Conservation (phyloP, 1,140 invertebrate species). For the Heliconius eleuchia region DNA sequence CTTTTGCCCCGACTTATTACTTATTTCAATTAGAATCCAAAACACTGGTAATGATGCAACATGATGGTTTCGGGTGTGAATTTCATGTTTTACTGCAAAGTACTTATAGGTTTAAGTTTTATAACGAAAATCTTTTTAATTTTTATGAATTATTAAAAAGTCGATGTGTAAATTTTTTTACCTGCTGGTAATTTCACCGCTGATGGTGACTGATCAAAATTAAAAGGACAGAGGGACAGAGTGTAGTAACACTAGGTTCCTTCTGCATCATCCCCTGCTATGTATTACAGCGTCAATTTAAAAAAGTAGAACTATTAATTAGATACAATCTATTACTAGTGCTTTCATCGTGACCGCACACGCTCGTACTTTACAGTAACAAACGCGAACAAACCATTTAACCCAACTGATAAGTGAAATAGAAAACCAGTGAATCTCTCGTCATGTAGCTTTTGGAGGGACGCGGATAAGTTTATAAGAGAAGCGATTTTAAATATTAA, state of each 20-base stretch:
- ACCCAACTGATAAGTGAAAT: conserved; percentile 43
- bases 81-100: too few relatives aligned
- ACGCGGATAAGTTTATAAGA: conserved; percentile 6
- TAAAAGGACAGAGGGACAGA: too few relatives aligned
- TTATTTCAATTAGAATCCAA: too few relatives aligned
- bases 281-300: not conserved
- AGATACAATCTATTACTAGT: not conserved
- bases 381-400: conserved; percentile 27
- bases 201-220: too few relatives aligned
- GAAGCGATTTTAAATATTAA: conserved; percentile 17
- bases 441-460: conserved; percentile 18
- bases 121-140: too few relatives aligned
- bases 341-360: not conserved
- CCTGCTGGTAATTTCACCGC: too few relatives aligned
- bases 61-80: too few relatives aligned
- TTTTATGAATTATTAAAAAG: too few relatives aligned
- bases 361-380: not conserved
- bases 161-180: too few relatives aligned
- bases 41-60: too few relatives aligned
- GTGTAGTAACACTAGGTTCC: not conserved
- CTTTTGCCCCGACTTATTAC: too few relatives aligned
- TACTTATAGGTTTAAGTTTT: too few relatives aligned
- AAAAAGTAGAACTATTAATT: not conserved
- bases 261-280: not conserved
- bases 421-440: conserved; percentile 43